Evolutionary conservation across 2,797 vertebrate species (phyloP).

Genomic region (Synaphobranchus kaupii): DNA sequence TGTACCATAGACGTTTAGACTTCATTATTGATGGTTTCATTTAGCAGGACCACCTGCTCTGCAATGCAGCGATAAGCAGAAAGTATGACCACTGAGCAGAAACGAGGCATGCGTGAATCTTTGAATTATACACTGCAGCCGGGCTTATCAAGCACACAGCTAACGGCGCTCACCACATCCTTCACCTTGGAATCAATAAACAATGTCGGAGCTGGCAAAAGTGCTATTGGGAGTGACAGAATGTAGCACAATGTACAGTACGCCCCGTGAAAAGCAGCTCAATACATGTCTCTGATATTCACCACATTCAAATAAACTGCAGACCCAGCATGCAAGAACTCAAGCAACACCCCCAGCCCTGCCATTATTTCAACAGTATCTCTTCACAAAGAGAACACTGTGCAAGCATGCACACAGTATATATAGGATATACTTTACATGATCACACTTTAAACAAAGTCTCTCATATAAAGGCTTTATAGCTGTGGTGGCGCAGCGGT

Average conservation of each 20-base stretch:
- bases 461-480: too few relatives aligned
- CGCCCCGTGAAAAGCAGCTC: neutral
- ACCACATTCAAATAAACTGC: neutral
- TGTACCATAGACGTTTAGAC: neutral
- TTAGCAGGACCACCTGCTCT: neutral
- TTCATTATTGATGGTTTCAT: neutral
- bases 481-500: too few relatives aligned
- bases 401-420: neutral
- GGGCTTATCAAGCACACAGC: neutral
- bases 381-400: neutral
- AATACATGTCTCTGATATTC: neutral
- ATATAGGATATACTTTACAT: neutral
- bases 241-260: neutral
- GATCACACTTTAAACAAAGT: too few relatives aligned
- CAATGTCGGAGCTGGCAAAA: neutral
- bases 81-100: neutral
- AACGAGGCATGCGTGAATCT: neutral
- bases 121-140: neutral
- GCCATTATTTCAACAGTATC: neutral
- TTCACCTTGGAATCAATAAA: neutral
- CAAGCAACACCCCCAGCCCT: neutral
- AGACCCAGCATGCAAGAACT: neutral
- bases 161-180: neutral
- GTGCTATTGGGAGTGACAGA: neutral
- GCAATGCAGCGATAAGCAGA: neutral